Conservation (phyloP, 2,113 vertebrate species). For the Prionailurus bengalensis region DNA sequence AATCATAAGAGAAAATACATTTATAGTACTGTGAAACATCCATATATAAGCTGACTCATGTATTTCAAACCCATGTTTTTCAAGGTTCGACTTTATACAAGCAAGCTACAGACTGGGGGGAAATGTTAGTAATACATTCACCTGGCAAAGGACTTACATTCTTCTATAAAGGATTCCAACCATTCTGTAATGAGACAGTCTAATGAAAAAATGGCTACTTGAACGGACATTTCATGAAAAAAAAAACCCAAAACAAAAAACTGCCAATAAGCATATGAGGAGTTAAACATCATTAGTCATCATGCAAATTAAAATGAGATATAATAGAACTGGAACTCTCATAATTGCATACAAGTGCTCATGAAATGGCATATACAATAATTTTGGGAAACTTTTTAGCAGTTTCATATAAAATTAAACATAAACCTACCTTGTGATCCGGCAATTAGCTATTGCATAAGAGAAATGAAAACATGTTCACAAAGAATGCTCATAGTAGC, state of each 20-base stretch:
- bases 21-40: neutral
- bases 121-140: neutral
- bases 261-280: neutral
- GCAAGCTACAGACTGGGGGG: neutral
- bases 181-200: neutral
- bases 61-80: neutral
- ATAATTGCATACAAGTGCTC: neutral
- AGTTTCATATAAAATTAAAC: neutral
- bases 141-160: neutral
- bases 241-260: neutral
- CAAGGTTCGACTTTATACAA: neutral
- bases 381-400: neutral
- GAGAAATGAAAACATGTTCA: constrained; percentile 15
- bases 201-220: neutral
- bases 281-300: neutral
- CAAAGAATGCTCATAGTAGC: neutral
- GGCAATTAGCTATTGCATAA: neutral
- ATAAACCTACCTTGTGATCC: neutral
- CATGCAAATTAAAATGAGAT: neutral
- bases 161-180: neutral
- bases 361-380: neutral
- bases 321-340: neutral
- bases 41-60: neutral
- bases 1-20: neutral
- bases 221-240: neutral